Evolutionary conservation across 2,113 vertebrate species (phyloP).

Genomic region (Malurus elegans): DNA sequence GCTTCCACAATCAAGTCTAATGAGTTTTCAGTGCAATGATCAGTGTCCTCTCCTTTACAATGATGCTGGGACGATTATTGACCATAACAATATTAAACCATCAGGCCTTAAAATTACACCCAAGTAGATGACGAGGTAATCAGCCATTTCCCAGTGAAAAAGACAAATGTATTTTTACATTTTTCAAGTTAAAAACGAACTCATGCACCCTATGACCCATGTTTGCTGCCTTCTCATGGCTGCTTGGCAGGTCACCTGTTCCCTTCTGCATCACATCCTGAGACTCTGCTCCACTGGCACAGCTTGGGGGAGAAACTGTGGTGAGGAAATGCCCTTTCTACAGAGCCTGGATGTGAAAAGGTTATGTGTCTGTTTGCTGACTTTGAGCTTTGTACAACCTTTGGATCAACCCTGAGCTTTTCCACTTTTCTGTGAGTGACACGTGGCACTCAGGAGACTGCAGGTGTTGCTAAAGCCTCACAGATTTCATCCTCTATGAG

Average conservation of each 20-base stretch:
- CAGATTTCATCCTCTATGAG: background rate
- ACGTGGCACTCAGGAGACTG: background rate
- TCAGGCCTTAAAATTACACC: background rate
- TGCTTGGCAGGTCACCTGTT: background rate
- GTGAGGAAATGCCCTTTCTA: background rate
- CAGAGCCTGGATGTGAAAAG: background rate
- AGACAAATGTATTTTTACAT: background rate
- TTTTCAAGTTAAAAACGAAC: background rate
- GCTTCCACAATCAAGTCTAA: background rate
- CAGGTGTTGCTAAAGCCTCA: background rate
- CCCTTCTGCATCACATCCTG: background rate
- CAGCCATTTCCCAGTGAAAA: background rate
- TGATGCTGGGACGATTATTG: background rate
- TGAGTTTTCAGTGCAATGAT: background rate
- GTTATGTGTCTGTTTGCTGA: background rate
- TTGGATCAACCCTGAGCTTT: background rate
- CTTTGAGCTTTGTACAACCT: background rate
- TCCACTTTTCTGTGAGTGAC: background rate
- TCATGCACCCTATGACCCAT: background rate
- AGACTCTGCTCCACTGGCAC: background rate
- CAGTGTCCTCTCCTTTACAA: background rate
- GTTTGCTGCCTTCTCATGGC: background rate
- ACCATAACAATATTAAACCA: background rate
- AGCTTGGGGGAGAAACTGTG: background rate
- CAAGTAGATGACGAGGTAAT: background rate